Conservation (phyloP, 2,888 invertebrate species). For the Eupithecia vulgata region DNA sequence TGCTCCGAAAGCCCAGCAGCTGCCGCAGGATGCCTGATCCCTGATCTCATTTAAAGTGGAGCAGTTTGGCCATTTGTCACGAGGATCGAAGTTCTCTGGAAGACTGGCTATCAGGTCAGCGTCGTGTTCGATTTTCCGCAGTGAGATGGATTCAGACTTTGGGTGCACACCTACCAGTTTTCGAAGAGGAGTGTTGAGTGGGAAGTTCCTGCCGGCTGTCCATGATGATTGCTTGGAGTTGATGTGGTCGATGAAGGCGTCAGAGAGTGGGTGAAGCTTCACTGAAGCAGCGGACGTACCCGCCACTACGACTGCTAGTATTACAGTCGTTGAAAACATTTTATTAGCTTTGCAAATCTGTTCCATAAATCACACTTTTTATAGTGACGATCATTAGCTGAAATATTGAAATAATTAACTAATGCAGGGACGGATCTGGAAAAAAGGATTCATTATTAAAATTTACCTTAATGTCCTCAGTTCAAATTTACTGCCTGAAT, state of each 20-base stretch:
- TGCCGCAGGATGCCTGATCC: constrained; percentile 95
- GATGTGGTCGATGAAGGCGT: constrained; percentile 88
- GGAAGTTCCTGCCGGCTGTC: constrained; percentile 92
- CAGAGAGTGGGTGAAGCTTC: constrained; percentile 81
- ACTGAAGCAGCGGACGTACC: constrained; percentile 32
- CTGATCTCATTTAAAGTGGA: constrained; percentile 92
- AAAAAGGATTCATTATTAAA: neutral
- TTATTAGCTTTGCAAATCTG: neutral
- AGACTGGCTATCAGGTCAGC: constrained; percentile 73
- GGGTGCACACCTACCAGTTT: constrained; percentile 89
- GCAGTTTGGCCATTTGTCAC: constrained; percentile 92
- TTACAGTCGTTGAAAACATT: neutral
- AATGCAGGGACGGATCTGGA: neutral
- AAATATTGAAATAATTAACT: neutral
- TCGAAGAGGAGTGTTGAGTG: constrained; percentile 80
- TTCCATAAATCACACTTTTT: neutral
- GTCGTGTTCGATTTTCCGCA: constrained; percentile 54
- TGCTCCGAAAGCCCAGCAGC: constrained; percentile 97
- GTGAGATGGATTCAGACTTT: constrained; percentile 48
- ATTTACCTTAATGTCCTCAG: neutral
- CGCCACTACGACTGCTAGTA: neutral
- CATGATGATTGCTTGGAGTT: constrained; percentile 88
- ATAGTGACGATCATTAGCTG: neutral
- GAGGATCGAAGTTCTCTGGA: constrained; percentile 91
- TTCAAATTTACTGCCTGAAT: neutral